Conservation (phyloP, 1,140 invertebrate species). For the Thalassaphorura encarpata region DNA sequence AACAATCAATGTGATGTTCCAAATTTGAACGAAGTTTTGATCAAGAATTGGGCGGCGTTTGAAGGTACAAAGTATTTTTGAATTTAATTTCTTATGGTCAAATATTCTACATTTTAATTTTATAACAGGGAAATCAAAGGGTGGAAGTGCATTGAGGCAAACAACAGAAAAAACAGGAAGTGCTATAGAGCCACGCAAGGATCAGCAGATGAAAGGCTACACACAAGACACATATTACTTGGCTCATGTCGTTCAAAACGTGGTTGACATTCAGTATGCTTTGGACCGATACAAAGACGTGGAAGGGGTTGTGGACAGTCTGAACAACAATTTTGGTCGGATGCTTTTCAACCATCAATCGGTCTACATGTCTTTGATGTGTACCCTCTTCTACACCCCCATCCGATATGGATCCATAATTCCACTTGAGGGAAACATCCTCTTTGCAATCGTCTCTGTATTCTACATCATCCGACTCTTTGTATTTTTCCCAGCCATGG, state of each 20-base stretch:
- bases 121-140: slow-evolving; percentile 30
- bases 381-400: slow-evolving; percentile 31
- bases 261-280: slow-evolving; percentile 25
- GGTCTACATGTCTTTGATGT: slow-evolving; percentile 33
- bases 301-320: slow-evolving; percentile 31
- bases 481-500: slow-evolving; percentile 29
- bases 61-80: too few species aligned
- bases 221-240: slow-evolving; percentile 28
- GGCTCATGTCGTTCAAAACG: slow-evolving; percentile 28
- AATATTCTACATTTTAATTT: neutral
- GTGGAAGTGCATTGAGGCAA: slow-evolving; percentile 32
- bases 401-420: slow-evolving; percentile 21
- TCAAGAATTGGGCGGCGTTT: slow-evolving; percentile 32
- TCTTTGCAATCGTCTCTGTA: slow-evolving; percentile 29
- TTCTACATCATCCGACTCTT: slow-evolving; percentile 32
- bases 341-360: slow-evolving; percentile 31
- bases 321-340: slow-evolving; percentile 31
- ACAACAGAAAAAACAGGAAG: slow-evolving; percentile 31
- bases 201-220: slow-evolving; percentile 31
- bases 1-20: slow-evolving; percentile 31
- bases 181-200: slow-evolving; percentile 27
- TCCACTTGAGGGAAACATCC: slow-evolving; percentile 24
- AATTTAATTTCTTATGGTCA: neutral
- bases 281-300: slow-evolving; percentile 11
- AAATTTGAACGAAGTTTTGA: slow-evolving; percentile 28